Base-by-base conservation (phyloP, 2,113 vertebrate genomes). In the Amphiprion ocellaris region DNA sequence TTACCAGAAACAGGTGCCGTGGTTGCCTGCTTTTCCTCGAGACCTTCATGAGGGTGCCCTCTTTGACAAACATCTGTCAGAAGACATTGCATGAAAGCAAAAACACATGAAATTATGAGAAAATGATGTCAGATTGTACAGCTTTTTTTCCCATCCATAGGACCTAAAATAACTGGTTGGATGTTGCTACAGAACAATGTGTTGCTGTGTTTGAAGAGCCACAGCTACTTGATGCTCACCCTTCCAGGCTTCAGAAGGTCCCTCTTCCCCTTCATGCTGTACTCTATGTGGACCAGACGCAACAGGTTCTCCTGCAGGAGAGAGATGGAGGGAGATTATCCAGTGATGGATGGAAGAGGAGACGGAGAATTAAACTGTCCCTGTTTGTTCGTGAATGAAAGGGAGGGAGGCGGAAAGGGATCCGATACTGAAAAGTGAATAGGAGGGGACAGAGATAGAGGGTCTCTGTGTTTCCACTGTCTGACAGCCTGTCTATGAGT, bases 271-370 rank as follows among this genome's bases (percentile, higher is more conserved):
- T 88, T 95, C 62, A 99, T 92, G 1, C 97, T 99, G 94, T 97
- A 96, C 79, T 99, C 97, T 6, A 99, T 97, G 88, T 98, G 97
- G 79, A 99, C 96, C 93, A 99, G 93, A 81, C 97, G 97, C 93
- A 98, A 96, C 84, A 99, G 72, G 85, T 98, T 99, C 94, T 99
- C 98, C 98, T 99, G 86, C 55, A 26, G 73, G 59, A 82, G 79
- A 58, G 62, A 74, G 74, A 86, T 79, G 47, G 37, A 73, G 46
- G 58, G 74, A 68, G 75, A 87, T 87, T 80, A 82, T 47, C 53
- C 30, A 88, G 46, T 67, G 84, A 87, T 26, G 30, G 74, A 82
- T 26, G 17, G 53, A 69, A 47, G 50, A 71, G 63, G 47, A 83
- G 77, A 83, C 56, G 73, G 53, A 89, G 69, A 75, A 79, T 74